Conservation (phyloP, 64 coral and sea anemone genomes). For the Actinia tenebrosa region DNA sequence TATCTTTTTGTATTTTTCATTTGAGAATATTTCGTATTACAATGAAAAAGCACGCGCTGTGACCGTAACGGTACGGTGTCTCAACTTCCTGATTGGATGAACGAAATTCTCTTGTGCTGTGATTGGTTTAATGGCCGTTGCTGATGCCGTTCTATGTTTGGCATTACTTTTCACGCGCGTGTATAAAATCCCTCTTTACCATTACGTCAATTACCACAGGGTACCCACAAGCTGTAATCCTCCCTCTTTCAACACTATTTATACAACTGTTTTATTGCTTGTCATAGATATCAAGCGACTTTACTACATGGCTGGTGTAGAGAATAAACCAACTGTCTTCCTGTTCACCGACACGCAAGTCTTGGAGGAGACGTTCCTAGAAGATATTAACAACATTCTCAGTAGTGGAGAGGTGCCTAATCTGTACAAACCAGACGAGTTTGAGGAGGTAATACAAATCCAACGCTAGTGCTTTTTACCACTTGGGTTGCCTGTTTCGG, state of each 20-base stretch:
- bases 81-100: neutral
- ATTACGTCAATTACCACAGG: too few species aligned
- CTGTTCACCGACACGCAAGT: constrained; percentile 99
- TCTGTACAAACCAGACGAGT: constrained; percentile 97
- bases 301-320: constrained; percentile 86
- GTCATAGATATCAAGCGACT: constrained; percentile 81
- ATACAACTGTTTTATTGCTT: neutral
- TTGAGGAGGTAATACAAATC: constrained; percentile 86
- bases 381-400: constrained; percentile 97
- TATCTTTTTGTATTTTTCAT: neutral
- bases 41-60: too few species aligned
- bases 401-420: constrained; percentile 99
- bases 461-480: neutral
- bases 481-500: neutral
- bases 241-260: neutral
- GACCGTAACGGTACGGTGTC: neutral
- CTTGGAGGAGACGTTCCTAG: constrained; percentile 91
- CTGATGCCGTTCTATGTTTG: neutral
- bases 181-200: too few species aligned
- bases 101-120: neutral
- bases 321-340: constrained; percentile 94
- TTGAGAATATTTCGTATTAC: too few species aligned
- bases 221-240: neutral
- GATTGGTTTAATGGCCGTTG: too few species aligned
- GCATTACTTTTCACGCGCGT: too few species aligned